Evolutionary conservation across 1,140 invertebrate species (phyloP), one percentile per base, ranked within the genome.

Genomic region (Caenorhabditis inopinata): DNA sequence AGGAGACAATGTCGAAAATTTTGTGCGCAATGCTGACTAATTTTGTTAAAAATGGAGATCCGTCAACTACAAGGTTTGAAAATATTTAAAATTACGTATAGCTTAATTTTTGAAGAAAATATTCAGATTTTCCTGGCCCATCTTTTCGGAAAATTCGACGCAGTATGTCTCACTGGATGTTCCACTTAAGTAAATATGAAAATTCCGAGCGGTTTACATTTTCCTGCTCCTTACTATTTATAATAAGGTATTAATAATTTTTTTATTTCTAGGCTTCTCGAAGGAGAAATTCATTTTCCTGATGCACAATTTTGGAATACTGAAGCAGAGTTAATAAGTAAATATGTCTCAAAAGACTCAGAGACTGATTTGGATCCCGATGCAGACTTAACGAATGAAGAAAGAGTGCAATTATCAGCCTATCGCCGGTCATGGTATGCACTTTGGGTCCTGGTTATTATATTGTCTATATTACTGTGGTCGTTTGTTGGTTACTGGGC

Each of bases 11-110:
- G 86, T 84, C 86, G 1, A 83, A 83, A 21, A 78, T 88, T 76
- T 62, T 88, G 14, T 85, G 83, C 25, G 83, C 84, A 47, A 87
- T 89, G 85, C 82, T 88, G 11, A 84, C 86, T 7, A 88, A 88
- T 76, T 88, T 88, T 79, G 85, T 84, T 18, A 82, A 80, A 23
- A 58, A 51, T 12, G 87, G 85, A 73, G 79, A 88, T 47, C 87
- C 87, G 16, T 87, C 87, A 25, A 87, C 86, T 3, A 73, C 84
- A 51, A 85, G 82, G 46, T 87, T n/a, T 87, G 0, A 25, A 18
- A 18, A 21, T 18, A 9, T n/a, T n/a, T n/a, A n/a, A 68, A 68
- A 35, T 32, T 18, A 38, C 6, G 23, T 11, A 68, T 74, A 76
- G 83, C 48, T 87, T 85, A 86, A 45, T 74, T 21, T 12, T 85